Evolutionary conservation across 2,888 invertebrate species (phyloP).

Genomic region (Drosophila histrio): DNA sequence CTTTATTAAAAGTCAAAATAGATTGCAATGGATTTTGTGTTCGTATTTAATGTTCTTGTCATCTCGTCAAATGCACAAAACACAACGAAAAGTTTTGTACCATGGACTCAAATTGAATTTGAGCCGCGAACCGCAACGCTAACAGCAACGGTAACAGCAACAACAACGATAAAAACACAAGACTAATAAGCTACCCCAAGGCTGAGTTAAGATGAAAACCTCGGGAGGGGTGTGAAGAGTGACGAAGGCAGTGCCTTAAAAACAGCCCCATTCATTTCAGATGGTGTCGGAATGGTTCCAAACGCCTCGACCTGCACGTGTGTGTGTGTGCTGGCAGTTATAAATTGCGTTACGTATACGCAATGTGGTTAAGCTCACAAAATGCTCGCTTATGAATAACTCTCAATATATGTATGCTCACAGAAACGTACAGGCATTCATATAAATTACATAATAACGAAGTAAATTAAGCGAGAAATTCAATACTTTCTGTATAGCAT

Average conservation of each 20-base stretch:
- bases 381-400: constrained; percentile 65
- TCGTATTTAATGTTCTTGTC: constrained; percentile 33
- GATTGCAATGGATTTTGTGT: constrained; percentile 35
- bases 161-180: constrained; percentile 9
- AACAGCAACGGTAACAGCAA: neutral
- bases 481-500: constrained; percentile 45
- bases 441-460: constrained; percentile 24
- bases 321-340: constrained; percentile 41
- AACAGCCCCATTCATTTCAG: constrained; percentile 34
- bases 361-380: constrained; percentile 62
- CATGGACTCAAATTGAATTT: constrained; percentile 43
- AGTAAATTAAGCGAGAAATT: constrained; percentile 71
- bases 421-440: neutral
- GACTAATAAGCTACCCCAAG: constrained; percentile 39
- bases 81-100: constrained; percentile 17
- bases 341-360: constrained; percentile 74
- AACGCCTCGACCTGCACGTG: constrained; percentile 12
- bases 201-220: constrained; percentile 16
- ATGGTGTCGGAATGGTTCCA: constrained; percentile 24
- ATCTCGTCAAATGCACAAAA: constrained; percentile 39
- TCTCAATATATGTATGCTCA: constrained; percentile 11
- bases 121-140: constrained; percentile 15
- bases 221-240: neutral
- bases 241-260: constrained; percentile 3
- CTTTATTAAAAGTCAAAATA: constrained; percentile 52